Evolutionary conservation across 2,113 vertebrate genomes (phyloP).

Genomic region (Stercorarius parasiticus): DNA sequence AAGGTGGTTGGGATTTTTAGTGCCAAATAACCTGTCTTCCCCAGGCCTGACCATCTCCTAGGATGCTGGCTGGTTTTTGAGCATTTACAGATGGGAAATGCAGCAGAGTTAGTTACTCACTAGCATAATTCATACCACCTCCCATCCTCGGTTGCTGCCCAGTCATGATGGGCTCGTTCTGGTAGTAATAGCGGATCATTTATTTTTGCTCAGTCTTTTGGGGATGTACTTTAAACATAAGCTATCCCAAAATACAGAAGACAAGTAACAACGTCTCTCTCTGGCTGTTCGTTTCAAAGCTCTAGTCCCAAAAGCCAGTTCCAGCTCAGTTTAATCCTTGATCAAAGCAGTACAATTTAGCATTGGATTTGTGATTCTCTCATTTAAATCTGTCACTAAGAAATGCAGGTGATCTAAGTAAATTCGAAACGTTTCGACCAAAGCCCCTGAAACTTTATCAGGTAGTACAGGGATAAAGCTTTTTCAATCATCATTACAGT

Average conservation of each 20-base stretch:
- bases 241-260: background rate
- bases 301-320: slow-evolving; percentile 24
- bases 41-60: background rate
- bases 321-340: slow-evolving; percentile 62
- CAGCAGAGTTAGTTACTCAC: background rate
- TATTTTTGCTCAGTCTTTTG: background rate
- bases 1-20: background rate
- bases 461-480: background rate
- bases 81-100: background rate
- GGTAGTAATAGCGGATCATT: background rate
- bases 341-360: slow-evolving; percentile 64
- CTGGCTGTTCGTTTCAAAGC: background rate
- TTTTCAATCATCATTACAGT: background rate
- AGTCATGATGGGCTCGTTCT: background rate
- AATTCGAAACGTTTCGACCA: background rate
- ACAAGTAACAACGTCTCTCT: background rate
- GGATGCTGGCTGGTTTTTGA: background rate
- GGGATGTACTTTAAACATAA: background rate
- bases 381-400: slow-evolving; percentile 42
- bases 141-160: background rate
- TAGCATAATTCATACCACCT: background rate
- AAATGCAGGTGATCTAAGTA: slow-evolving; percentile 31
- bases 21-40: background rate
- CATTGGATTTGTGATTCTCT: slow-evolving; percentile 41
- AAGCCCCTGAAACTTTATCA: slow-evolving; percentile 12